Evolutionary conservation across 2,797 vertebrate genomes (phyloP).

Genomic region (Apogon talboti): DNA sequence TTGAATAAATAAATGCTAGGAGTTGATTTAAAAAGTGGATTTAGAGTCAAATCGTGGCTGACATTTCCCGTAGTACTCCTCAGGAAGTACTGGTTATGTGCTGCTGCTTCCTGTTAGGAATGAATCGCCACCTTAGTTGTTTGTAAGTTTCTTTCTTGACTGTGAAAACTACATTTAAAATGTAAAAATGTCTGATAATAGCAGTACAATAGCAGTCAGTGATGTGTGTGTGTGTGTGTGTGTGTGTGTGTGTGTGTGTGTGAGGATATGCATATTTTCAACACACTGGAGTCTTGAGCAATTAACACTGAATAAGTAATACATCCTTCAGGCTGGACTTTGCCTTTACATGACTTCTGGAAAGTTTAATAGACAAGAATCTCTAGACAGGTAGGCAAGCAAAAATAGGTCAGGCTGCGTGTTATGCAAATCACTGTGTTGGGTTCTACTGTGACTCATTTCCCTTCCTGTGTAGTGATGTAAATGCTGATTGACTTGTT

Average conservation of each 20-base stretch:
- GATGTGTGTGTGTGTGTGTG: neutral
- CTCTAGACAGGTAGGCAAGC: slow-evolving; percentile 12
- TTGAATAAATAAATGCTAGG: neutral
- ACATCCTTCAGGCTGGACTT: slow-evolving; percentile 30
- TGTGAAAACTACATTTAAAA: slow-evolving; percentile 4
- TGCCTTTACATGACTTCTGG: slow-evolving; percentile 34
- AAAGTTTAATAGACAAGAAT: slow-evolving; percentile 25
- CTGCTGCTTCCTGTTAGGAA: slow-evolving; percentile 3
- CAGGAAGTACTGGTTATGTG: slow-evolving; percentile 3
- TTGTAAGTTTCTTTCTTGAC: neutral
- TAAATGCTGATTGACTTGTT: slow-evolving; percentile 57
- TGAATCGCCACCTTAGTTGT: slow-evolving; percentile 12
- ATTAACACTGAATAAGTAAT: slow-evolving; percentile 37
- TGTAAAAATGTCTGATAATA: neutral
- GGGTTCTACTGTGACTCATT: slow-evolving; percentile 6
- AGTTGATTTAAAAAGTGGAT: slow-evolving; percentile 28
- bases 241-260: too few species aligned
- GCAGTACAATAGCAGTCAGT: slow-evolving; percentile 8
- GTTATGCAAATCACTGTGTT: neutral
- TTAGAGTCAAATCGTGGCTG: slow-evolving; percentile 16
- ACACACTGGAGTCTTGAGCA: slow-evolving; percentile 11
- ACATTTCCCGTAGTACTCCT: slow-evolving; percentile 31
- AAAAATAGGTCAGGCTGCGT: slow-evolving; percentile 21
- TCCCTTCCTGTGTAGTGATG: slow-evolving; percentile 18
- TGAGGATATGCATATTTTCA: slow-evolving; percentile 27